Percentiles rank a stretch among this genome's conserved stretches.
Evolutionary conservation across 2,888 invertebrate species (phyloP).

Genomic region (Nysson spinosus): DNA sequence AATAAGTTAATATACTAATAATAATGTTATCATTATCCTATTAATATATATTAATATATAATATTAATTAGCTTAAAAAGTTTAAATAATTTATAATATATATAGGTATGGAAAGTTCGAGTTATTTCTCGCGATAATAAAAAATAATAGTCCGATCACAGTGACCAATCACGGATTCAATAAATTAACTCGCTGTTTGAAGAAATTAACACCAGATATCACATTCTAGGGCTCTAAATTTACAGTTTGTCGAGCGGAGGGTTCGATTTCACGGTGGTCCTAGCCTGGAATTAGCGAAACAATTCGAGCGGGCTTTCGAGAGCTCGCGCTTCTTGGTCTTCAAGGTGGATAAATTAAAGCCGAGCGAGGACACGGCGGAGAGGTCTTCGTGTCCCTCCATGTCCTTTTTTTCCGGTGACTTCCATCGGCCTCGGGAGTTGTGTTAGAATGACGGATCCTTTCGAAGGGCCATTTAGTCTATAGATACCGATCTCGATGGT

Average conservation of each 20-base stretch:
- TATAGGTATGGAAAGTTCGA: no score
- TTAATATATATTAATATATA: no score
- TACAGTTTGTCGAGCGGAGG: slow-evolving; percentile 25
- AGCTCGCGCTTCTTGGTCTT: slow-evolving; percentile 53
- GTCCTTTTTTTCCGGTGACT: slow-evolving; percentile 26
- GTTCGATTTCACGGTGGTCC: slow-evolving; percentile 58
- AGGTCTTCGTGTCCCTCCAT: slow-evolving; percentile 24
- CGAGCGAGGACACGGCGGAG: slow-evolving; percentile 56
- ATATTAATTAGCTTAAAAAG: no score
- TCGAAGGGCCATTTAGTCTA: slow-evolving; percentile 68
- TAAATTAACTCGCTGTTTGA: no score
- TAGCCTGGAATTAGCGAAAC: slow-evolving; percentile 45
- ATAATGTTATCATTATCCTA: no score
- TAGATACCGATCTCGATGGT: slow-evolving; percentile 70
- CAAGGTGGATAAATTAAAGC: slow-evolving; percentile 69
- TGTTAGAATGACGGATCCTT: slow-evolving; percentile 74
- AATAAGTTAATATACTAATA: no score
- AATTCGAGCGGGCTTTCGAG: slow-evolving; percentile 38
- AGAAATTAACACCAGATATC: no score
- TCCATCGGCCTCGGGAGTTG: slow-evolving; percentile 49
- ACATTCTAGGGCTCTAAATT: no score
- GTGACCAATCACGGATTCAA: no score
- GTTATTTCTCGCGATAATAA: no score
- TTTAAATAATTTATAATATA: no score
- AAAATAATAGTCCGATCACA: no score